A percentile compares a stretch with the other conserved stretches of the same genome.
Evolutionary conservation across 2,888 invertebrate genomes (phyloP).

Genomic region (Cyclophora albipunctata): DNA sequence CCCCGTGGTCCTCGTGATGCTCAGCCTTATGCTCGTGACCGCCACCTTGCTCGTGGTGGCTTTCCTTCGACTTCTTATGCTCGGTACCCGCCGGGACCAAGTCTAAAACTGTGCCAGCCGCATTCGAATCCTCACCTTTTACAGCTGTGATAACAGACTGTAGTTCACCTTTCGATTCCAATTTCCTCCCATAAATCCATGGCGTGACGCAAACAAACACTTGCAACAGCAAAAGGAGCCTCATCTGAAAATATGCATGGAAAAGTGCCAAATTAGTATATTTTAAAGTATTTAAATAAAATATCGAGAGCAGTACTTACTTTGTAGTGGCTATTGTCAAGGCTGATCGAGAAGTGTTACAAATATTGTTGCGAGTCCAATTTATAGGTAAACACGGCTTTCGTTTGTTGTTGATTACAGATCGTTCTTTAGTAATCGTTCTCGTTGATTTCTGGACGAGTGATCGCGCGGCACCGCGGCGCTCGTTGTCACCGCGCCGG

Average conservation of each 20-base stretch:
- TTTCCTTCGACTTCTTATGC: slow-evolving; percentile 61
- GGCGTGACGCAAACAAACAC: slow-evolving; percentile 43
- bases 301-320: slow-evolving; percentile 11
- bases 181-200: slow-evolving; percentile 45
- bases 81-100: slow-evolving; percentile 68
- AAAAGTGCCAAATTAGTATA: neutral
- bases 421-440: slow-evolving; percentile 66
- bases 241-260: slow-evolving; percentile 36
- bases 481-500: slow-evolving; percentile 12
- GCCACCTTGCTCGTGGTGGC: slow-evolving; percentile 79
- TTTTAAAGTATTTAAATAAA: neutral
- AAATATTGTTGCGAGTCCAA: slow-evolving; percentile 54
- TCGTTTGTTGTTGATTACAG: slow-evolving; percentile 65
- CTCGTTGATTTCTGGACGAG: slow-evolving; percentile 69
- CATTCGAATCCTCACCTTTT: slow-evolving; percentile 26
- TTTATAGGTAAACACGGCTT: slow-evolving; percentile 69
- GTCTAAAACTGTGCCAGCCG: slow-evolving; percentile 36
- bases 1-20: slow-evolving; percentile 81
- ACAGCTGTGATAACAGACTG: slow-evolving; percentile 18
- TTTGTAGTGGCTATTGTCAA: slow-evolving; percentile 31
- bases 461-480: slow-evolving; percentile 36
- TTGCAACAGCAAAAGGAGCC: slow-evolving; percentile 44
- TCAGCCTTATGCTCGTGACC: slow-evolving; percentile 81
- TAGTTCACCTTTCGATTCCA: slow-evolving; percentile 40
- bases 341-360: slow-evolving; percentile 51